Conservation (phyloP, 2,797 vertebrate genomes). For the Myotis myotis region DNA sequence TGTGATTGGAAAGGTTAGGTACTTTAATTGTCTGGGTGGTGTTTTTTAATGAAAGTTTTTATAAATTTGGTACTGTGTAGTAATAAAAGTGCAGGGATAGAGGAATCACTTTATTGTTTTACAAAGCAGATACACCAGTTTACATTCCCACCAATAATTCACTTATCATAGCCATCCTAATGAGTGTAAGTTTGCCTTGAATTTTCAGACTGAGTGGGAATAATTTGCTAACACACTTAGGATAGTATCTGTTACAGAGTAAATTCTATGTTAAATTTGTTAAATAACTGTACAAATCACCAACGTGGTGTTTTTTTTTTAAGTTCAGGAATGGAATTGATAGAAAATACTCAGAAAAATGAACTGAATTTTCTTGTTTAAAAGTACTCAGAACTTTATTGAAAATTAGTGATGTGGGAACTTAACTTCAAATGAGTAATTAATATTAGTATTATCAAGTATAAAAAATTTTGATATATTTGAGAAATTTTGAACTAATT, state of each 20-base stretch:
- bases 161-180: not conserved
- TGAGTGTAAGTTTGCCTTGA: not conserved
- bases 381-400: conserved; percentile 22
- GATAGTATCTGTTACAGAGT: not conserved
- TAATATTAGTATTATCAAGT: conserved; percentile 7
- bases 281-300: not conserved
- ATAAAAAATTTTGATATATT: not conserved
- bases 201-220: not conserved
- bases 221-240: not conserved
- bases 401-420: conserved; percentile 34
- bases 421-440: conserved; percentile 35
- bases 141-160: not conserved
- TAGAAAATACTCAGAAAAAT: conserved; percentile 39
- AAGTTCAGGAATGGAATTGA: not conserved
- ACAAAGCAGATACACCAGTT: not conserved
- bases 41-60: conserved; percentile 15
- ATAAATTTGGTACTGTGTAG: conserved; percentile 35
- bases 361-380: conserved; percentile 51
- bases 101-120: not conserved
- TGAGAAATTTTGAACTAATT: not conserved
- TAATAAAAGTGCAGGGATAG: not conserved
- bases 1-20: conserved; percentile 27
- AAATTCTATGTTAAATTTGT: not conserved
- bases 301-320: not conserved
- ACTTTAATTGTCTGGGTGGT: not conserved